Evolutionary conservation across 2,113 vertebrate species (phyloP).

Genomic region (Arothron firmamentum): DNA sequence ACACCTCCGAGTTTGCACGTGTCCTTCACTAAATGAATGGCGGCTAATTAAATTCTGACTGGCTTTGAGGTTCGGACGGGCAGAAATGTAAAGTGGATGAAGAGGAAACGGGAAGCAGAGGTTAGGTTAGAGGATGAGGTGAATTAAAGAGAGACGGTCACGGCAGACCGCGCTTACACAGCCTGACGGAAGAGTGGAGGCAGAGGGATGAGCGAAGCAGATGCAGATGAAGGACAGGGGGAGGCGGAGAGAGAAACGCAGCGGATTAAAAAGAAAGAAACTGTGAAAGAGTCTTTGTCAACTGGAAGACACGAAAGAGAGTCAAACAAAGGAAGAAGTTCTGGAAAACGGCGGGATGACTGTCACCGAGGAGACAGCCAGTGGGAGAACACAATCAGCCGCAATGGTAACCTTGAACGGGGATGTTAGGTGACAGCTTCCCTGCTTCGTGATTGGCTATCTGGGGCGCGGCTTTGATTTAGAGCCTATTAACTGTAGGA

Average conservation of each 20-base stretch:
- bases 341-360: slow-evolving; percentile 3
- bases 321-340: slow-evolving; percentile 18
- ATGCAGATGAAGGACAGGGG: slow-evolving; percentile 7
- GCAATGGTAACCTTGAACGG: slow-evolving; percentile 50
- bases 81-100: background rate
- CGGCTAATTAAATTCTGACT: slow-evolving; percentile 48
- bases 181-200: slow-evolving; percentile 6
- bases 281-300: slow-evolving; percentile 3
- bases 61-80: slow-evolving; percentile 13
- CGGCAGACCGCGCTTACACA: background rate
- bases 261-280: slow-evolving; percentile 32
- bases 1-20: slow-evolving; percentile 36
- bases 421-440: slow-evolving; percentile 33
- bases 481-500: slow-evolving; percentile 58
- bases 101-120: slow-evolving; percentile 21
- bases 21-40: slow-evolving; percentile 59
- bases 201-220: slow-evolving; percentile 19
- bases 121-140: slow-evolving; percentile 25
- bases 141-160: slow-evolving; percentile 24
- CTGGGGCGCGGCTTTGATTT: slow-evolving; percentile 40
- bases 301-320: slow-evolving; percentile 6
- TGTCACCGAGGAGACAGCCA: slow-evolving; percentile 16
- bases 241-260: slow-evolving; percentile 18
- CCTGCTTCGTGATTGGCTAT: slow-evolving; percentile 38
- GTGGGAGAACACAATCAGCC: slow-evolving; percentile 12